Base-by-base conservation (phyloP, 2,888 invertebrate species). In the Oscheius onirici region DNA sequence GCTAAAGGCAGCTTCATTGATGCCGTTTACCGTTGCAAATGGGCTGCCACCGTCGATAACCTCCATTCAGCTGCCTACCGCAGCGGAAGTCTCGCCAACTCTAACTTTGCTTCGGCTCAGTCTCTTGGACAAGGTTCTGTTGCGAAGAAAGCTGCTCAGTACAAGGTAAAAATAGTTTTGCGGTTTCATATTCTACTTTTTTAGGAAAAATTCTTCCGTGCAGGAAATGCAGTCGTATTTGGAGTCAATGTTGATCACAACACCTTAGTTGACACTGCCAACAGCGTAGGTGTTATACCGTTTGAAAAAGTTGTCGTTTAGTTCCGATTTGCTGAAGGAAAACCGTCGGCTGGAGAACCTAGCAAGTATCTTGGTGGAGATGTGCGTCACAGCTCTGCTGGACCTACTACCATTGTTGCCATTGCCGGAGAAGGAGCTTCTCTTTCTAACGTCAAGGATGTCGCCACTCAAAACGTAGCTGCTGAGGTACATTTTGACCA, bases 61-160 rank as follows among this genome's bases (percentile, higher is more conserved):
- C 90, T 96, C 2, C 96, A 97, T 89, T 92, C 92, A 88, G 95
- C 94, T 11, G 95, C 96, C 0, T 97, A 91, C 90, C 92, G 94
- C 79, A 88, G 88, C 65, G 88, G 88, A 70, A 58, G 93, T 1
- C 91, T 97, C 54, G 95, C 94, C 60, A 94, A 95, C 89, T 70
- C 72, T 41, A 76, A 77, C 75, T 73, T 75, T 60, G 69, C 52
- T 24, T 17, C 52, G 20, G 13, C 17, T 22, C 20, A 52, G 13
- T 8, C 24, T 6, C 22, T 52, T 24, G 20, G 17, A 11, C 34
- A 58, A 41, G 58, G 58, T 17, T 13, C 58, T 20, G 22, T 41
- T 40, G 40, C 22, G 20, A 66, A 66, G 54, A 52, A 40, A 2
- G 54, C 51, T 54, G 28, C 24, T n/a, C 26, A 66, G 26, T 66